Evolutionary conservation across 2,113 vertebrate genomes (phyloP).

Genomic region (Melospiza georgiana): DNA sequence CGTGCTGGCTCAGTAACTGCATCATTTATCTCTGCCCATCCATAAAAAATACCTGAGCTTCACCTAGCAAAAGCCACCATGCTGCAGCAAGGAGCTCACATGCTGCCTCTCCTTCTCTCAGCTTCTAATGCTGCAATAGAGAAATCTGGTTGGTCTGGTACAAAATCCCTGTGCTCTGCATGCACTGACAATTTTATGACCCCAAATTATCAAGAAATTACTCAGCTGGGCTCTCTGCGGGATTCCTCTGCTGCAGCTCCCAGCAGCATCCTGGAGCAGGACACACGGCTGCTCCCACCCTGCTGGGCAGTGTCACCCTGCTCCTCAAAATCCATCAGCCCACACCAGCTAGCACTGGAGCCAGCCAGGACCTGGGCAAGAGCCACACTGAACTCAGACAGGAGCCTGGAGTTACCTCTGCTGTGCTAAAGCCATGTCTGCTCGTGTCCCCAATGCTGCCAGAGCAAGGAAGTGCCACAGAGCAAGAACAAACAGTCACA

Average conservation of each 20-base stretch:
- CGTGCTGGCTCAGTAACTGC: accelerated
- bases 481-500: not conserved
- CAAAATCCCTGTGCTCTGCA: not conserved
- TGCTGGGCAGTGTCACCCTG: not conserved
- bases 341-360: accelerated
- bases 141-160: not conserved
- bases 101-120: not conserved
- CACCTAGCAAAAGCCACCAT: not conserved
- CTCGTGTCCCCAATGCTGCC: not conserved
- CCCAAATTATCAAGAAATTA: constrained; percentile 23
- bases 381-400: not conserved
- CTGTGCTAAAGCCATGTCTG: not conserved
- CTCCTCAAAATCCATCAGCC: not conserved
- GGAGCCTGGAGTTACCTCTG: not conserved
- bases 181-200: constrained; percentile 17
- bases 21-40: not conserved
- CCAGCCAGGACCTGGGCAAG: not conserved
- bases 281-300: not conserved
- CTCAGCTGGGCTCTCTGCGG: not conserved
- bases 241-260: not conserved
- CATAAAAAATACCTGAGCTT: not conserved
- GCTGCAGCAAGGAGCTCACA: not conserved
- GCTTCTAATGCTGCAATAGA: not conserved
- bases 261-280: not conserved
- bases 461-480: not conserved